Base-by-base conservation (phyloP, 2,797 vertebrate genomes). In the Euthynnus affinis region DNA sequence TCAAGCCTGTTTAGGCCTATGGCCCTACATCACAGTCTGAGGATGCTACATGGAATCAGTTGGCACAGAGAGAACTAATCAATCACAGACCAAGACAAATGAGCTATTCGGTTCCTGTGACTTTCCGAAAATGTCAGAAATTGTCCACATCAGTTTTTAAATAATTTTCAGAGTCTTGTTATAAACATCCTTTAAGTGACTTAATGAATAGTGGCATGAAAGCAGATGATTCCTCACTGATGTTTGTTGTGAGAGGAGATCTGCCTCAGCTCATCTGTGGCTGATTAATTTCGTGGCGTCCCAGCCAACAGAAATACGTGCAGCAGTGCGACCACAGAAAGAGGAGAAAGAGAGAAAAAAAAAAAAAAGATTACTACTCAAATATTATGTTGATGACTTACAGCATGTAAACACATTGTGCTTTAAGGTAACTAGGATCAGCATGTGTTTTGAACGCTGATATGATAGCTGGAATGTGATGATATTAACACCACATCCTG, bases 1-100 rank as follows among this genome's bases (percentile, higher is more conserved):
- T 48, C 25, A 49, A 66, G 63, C 61, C 74, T 48, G n/a, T 84
- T 71, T 66, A 65, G 52, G 61, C 25, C 58, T 27, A 14, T 25
- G 15, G 74, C 67, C 34, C 64, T 42, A 29, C 74, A 12, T 18
- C 56, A 10, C 84, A 52, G 64, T 23, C 52, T 46, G 68, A 49
- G 70, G 23, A 64, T 15, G 32, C 52, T 23, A 9, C 20, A 10
- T 1, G 9, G 27, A 40, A 14, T 2, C 17, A 56, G 25, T 27
- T 9, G 53, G 23, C 34, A 32, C 3, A 9, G 20, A 48, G 44
- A 32, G 23, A 61, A 22, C 14, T 13, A 27, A 42, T 60, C 22
- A 22, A 20, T 6, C 32, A n/a, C 22, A 25, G 6, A 40, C 3
- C 40, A 7, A 49, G 46, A 49, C 46, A 18, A 20, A 49, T 49